These are phyloP conservation scores for Pelosia muscerda DNA, from an alignment of 2,888 invertebrate species.

Conservation along the genomic window DNA sequence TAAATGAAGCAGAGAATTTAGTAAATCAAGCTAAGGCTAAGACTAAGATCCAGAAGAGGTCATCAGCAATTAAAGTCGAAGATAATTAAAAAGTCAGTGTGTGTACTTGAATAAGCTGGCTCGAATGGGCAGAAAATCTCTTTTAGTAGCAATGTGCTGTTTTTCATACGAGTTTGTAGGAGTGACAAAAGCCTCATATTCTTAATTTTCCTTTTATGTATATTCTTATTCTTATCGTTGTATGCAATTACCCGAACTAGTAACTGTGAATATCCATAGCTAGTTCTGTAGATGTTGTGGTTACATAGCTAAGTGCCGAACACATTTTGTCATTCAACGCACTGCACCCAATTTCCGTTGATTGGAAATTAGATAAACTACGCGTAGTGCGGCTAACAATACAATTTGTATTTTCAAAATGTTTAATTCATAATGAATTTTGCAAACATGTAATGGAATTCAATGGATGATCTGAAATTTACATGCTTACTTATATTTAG, in stretches of 20 bases:
- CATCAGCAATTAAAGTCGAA: neutral
- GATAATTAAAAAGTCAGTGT: neutral
- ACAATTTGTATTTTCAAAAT: slow-evolving; percentile 33
- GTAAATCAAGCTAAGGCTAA: too few relatives aligned
- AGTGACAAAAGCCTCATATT: too few relatives aligned
- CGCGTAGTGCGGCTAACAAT: slow-evolving; percentile 32
- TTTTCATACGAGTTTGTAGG: neutral
- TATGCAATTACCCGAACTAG: too few relatives aligned
- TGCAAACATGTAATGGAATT: slow-evolving; percentile 13
- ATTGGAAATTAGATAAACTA: slow-evolving; percentile 39
- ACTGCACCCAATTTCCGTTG: slow-evolving; percentile 33
- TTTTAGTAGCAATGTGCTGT: neutral
- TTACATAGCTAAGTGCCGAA: slow-evolving; percentile 9
- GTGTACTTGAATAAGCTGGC: neutral
- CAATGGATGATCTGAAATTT: slow-evolving; percentile 9
- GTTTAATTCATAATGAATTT: slow-evolving; percentile 27
- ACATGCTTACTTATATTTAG: neutral
- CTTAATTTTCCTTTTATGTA: too few relatives aligned
- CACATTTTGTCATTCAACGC: slow-evolving; percentile 22
- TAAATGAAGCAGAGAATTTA: neutral
- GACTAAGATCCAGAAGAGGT: neutral
- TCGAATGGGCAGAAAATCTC: neutral
- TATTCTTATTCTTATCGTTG: too few relatives aligned
- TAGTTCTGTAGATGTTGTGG: neutral
- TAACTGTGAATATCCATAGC: too few relatives aligned